Base-by-base conservation (phyloP, 2,888 invertebrate species). In the Lasioglossum zephyrum region DNA sequence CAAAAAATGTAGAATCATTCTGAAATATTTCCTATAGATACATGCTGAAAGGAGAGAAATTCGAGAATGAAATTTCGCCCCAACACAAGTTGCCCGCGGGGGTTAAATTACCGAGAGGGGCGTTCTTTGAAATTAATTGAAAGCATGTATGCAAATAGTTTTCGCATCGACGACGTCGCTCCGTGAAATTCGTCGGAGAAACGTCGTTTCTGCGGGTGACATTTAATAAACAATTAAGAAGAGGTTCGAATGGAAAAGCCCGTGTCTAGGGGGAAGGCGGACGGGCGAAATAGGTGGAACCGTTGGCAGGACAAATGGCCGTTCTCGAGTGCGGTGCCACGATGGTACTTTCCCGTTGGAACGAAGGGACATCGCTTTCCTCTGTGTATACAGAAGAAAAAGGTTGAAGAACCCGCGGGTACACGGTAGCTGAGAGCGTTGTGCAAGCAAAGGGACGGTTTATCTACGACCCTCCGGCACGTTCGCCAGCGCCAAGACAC, bases 391-490 rank as follows among this genome's bases (percentile, higher is more conserved):
- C 80, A 83, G 16, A 77, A 81, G 80, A 70, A 84, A 82, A 82
- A 70, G 73, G 87, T 82, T 77, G 86, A 84, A 84, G 77, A 86
- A 82, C 79, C 83, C 44, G 66, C 77, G 78, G 79, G 82, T 82
- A 83, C 84, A 89, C 89, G 91, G 87, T 89, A 88, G 88, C 88
- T 79, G 79, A 91, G 92, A 91, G 90, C 85, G 87, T 89, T 93
- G 90, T 89, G 93, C 91, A 93, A 93, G 93, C 93, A 92, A 9
- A 53, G 89, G 90, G 88, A 87, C 90, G 91, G 91, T 93, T 93
- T 93, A 93, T 93, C 93, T 92, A 89, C 89, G 90, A 88, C 90
- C 91, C 91, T 87, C 87, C 87, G 78, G 69, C 85, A 75, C 86
- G 83, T 82, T 87, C 81, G 85, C 63, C 82, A 53, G 88, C 82